Evolutionary conservation across 2,797 vertebrate species (phyloP).

Genomic region (Acrossocheilus wenchowensis): DNA sequence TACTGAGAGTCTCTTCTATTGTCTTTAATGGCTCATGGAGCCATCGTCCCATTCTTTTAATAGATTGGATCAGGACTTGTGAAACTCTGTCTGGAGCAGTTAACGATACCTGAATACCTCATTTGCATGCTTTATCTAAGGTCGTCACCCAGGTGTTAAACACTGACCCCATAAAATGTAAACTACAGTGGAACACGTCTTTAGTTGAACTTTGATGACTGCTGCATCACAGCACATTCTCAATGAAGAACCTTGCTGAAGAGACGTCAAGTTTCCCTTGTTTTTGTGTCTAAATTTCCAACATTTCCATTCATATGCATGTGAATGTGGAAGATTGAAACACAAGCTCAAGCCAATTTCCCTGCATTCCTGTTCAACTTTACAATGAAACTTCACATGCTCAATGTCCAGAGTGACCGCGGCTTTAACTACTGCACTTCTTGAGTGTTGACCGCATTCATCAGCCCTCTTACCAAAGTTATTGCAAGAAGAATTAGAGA

Average conservation of each 20-base stretch:
- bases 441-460: too few relatives aligned
- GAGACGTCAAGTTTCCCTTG: neutral
- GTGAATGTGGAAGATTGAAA: neutral
- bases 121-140: neutral
- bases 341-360: neutral
- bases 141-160: neutral
- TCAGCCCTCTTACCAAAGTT: too few relatives aligned
- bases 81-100: neutral
- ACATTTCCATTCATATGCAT: neutral
- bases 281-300: neutral
- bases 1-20: neutral
- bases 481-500: too few relatives aligned
- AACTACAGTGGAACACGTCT: neutral
- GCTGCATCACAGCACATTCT: too few relatives aligned
- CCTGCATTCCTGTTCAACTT: neutral
- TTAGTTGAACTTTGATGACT: neutral
- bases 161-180: neutral
- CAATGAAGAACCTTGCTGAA: too few relatives aligned
- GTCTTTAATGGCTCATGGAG: neutral
- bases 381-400: too few relatives aligned
- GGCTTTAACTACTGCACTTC: too few relatives aligned
- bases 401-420: too few relatives aligned
- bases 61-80: neutral
- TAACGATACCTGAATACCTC: neutral
- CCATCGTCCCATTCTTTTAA: neutral